These are phyloP conservation scores for Ariopsis seemanni DNA, from an alignment of 2,113 vertebrate genomes.

Conservation along the genomic window DNA sequence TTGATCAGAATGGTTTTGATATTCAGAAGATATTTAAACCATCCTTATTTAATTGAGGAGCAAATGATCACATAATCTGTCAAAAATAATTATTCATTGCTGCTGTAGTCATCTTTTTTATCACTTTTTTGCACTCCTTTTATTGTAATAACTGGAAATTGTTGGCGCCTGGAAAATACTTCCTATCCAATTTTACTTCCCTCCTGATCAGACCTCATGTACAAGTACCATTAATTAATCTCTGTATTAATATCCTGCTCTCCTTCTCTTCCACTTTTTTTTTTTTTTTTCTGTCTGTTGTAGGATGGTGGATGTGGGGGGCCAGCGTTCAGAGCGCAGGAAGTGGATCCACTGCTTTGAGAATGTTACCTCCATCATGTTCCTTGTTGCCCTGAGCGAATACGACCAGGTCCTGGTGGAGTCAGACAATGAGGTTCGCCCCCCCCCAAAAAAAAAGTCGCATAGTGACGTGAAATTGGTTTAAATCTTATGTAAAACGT, in stretches of 20 bases:
- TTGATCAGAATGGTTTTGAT: too few relatives aligned
- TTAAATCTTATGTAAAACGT: not conserved
- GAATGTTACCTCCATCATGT: constrained; percentile 99
- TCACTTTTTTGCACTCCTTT: too few relatives aligned
- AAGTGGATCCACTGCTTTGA: constrained; percentile 99
- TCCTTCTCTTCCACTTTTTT: not conserved
- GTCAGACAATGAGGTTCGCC: constrained; percentile 91
- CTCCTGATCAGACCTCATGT: not conserved
- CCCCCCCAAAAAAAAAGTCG: not conserved
- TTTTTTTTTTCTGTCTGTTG: not conserved
- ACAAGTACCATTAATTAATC: not conserved
- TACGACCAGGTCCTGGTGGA: constrained; percentile 99
- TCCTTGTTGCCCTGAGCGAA: constrained; percentile 96
- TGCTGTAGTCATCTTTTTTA: too few relatives aligned
- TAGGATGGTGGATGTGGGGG: constrained; percentile 99
- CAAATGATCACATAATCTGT: too few relatives aligned
- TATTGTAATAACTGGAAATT: not conserved
- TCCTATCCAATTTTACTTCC: not conserved
- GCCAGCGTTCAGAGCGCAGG: constrained; percentile 95
- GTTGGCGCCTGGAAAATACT: not conserved
- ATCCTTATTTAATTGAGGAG: too few relatives aligned
- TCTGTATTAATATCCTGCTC: not conserved
- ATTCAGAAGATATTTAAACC: too few relatives aligned
- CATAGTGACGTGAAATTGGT: not conserved
- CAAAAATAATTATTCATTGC: too few relatives aligned